Percentiles rank a stretch among this genome's conserved stretches.
phyloP scores from a whole-genome alignment of 2,888 invertebrate species.

The Hirtodrosophila duncani region DNA sequence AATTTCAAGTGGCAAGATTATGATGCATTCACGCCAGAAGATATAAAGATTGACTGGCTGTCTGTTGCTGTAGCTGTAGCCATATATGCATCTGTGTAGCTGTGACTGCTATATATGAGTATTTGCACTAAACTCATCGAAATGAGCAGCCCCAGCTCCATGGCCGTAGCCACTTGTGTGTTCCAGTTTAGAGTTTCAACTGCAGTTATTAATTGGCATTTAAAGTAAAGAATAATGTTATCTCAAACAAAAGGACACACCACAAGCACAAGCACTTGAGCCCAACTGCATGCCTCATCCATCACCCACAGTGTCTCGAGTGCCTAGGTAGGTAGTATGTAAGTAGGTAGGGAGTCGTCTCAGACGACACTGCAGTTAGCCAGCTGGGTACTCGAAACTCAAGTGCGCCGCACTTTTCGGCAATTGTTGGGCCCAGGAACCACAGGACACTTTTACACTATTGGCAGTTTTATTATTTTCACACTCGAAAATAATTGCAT shows the following conservation, averaged over 20 bases:
- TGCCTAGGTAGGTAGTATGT: constrained; percentile 34
- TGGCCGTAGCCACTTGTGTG: constrained; percentile 69
- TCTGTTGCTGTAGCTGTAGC: too few relatives aligned
- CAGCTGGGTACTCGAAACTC: constrained; percentile 49
- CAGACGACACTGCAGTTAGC: constrained; percentile 5
- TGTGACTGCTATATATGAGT: constrained; percentile 9
- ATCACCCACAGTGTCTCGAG: constrained; percentile 72
- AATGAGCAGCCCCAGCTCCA: background rate
- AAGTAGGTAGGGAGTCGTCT: constrained; percentile 39
- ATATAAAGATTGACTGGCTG: constrained; percentile 3
- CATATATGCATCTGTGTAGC: constrained; percentile 11
- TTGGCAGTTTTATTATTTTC: constrained; percentile 73
- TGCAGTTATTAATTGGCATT: constrained; percentile 72
- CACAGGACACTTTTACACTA: constrained; percentile 70
- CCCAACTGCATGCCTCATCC: constrained; percentile 48
- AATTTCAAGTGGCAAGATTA: constrained; percentile 73
- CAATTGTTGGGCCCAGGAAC: constrained; percentile 53
- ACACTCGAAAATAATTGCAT: constrained; percentile 74
- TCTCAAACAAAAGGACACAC: constrained; percentile 63
- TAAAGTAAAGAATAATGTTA: constrained; percentile 72
- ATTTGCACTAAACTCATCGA: constrained; percentile 54
- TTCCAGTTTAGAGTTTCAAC: constrained; percentile 64
- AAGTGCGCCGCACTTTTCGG: constrained; percentile 47
- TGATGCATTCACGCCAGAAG: constrained; percentile 70
- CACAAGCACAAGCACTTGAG: constrained; percentile 61